Conservation (phyloP, 1,140 invertebrate genomes). For the Arion vulgaris region DNA sequence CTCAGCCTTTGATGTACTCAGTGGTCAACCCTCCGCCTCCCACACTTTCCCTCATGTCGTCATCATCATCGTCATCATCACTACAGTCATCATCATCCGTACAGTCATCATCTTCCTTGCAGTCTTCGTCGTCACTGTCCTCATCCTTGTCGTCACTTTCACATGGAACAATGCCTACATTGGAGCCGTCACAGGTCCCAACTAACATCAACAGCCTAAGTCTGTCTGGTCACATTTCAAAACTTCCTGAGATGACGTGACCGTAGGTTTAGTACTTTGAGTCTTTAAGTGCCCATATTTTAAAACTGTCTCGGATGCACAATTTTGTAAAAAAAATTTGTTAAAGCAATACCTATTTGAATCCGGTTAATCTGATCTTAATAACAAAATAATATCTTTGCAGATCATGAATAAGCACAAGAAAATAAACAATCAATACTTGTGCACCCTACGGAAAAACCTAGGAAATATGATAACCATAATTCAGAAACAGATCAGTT, state of each 20-base stretch:
- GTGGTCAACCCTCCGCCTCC: slow-evolving; percentile 39
- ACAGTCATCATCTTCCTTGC: slow-evolving; percentile 15
- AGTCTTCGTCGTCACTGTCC: slow-evolving; percentile 20
- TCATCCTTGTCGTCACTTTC: slow-evolving; percentile 13
- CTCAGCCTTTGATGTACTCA: slow-evolving; percentile 42
- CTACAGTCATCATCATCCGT: not conserved
- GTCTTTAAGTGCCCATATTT: slow-evolving; percentile 2
- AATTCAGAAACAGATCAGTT: too few species aligned
- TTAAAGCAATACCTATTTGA: not conserved
- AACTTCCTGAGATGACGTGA: not conserved
- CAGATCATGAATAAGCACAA: too few species aligned
- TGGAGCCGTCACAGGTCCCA: not conserved
- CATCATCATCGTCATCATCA: not conserved
- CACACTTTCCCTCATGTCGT: not conserved
- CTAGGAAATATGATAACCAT: too few species aligned
- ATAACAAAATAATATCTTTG: too few species aligned
- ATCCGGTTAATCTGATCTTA: not conserved
- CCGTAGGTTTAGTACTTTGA: not conserved
- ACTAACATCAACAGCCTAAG: slow-evolving; percentile 3
- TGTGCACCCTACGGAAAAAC: too few species aligned
- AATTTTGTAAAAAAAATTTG: not conserved
- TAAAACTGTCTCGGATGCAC: slow-evolving; percentile 9
- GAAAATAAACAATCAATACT: too few species aligned
- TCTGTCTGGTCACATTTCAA: slow-evolving; percentile 12
- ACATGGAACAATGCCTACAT: slow-evolving; percentile 15